Percentiles rank a stretch among this genome's conserved stretches.
phyloP scores from a whole-genome alignment of 2,113 vertebrate species.

The Saguinus imperator region DNA sequence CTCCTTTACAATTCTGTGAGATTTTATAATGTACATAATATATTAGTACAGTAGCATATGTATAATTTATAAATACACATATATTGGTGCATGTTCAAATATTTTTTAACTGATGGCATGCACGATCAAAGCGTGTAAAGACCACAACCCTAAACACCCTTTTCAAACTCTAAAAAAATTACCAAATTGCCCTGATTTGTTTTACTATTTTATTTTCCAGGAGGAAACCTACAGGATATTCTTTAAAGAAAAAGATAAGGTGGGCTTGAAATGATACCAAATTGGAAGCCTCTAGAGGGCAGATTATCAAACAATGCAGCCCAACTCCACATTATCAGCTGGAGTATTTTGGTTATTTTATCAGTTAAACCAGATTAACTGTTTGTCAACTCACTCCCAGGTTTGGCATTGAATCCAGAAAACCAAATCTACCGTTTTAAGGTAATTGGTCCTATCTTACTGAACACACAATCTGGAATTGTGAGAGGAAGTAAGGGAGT shows the following conservation, averaged over 20 bases:
- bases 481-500: neutral
- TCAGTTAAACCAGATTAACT: neutral
- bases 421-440: neutral
- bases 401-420: neutral
- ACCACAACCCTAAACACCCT: neutral
- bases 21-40: slow-evolving; percentile 21
- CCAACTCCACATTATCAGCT: neutral
- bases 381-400: neutral
- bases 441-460: neutral
- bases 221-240: neutral
- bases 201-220: neutral
- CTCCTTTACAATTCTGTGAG: neutral
- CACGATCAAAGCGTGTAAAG: neutral
- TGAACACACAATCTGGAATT: neutral
- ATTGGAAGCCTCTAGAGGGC: neutral
- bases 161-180: neutral
- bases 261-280: neutral
- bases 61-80: slow-evolving; percentile 42
- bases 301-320: neutral
- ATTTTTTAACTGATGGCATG: neutral
- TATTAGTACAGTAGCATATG: neutral
- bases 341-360: neutral
- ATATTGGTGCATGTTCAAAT: neutral
- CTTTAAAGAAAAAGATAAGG: slow-evolving; percentile 4
- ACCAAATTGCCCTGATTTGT: neutral